Evolutionary conservation across 2,113 vertebrate genomes (phyloP).

Genomic region (Hippocampus mohnikei): DNA sequence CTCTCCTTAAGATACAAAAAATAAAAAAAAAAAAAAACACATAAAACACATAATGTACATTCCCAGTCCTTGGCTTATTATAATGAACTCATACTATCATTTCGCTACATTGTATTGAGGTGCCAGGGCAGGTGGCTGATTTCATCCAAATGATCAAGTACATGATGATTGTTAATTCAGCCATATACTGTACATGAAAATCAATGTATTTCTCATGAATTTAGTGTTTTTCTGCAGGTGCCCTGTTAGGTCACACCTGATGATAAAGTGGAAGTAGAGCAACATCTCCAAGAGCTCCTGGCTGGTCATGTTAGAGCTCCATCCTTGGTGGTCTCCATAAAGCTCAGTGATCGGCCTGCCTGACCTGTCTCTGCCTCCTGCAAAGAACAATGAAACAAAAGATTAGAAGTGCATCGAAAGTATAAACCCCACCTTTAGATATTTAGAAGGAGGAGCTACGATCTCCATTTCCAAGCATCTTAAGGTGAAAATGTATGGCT

Average conservation of each 20-base stretch:
- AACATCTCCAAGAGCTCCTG: slow-evolving; percentile 75
- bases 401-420: neutral
- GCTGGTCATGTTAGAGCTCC: slow-evolving; percentile 72
- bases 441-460: neutral
- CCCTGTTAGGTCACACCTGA: slow-evolving; percentile 70
- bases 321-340: slow-evolving; percentile 71
- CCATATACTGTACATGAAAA: neutral
- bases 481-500: neutral
- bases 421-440: neutral
- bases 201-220: neutral
- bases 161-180: too few species aligned
- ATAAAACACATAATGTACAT: neutral
- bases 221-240: neutral
- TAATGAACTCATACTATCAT: neutral
- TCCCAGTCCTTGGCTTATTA: neutral
- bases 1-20: slow-evolving; percentile 63
- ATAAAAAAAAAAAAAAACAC: neutral
- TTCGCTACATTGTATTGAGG: neutral
- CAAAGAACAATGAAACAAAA: slow-evolving; percentile 1
- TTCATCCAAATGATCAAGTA: neutral
- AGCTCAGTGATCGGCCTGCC: slow-evolving; percentile 82
- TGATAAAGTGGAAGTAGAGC: slow-evolving; percentile 78
- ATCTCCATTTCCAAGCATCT: neutral
- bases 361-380: slow-evolving; percentile 81
- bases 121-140: neutral